Evolutionary conservation across 2,113 vertebrate genomes (phyloP), one percentile per base, ranked within the genome.

Genomic region (Suncus etruscus): DNA sequence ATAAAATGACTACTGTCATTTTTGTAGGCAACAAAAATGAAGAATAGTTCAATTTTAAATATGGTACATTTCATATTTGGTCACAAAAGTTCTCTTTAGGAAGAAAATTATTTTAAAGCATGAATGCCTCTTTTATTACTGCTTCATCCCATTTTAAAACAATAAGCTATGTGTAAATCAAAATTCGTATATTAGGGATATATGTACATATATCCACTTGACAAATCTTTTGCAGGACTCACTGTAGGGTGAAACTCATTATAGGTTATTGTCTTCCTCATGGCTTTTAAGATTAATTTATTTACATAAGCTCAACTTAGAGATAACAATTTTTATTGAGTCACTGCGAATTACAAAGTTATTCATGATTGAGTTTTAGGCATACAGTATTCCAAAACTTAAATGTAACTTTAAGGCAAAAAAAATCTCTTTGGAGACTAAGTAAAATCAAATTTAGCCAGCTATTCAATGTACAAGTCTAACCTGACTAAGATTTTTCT

Each of bases 251-350:
- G 39, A 16, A 16, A 86, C 65, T 88, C 12, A 48, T 39, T 86
- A 29, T 78, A 72, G 70, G 27, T 73, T 86, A 73, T 39, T 39
- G 11, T 85, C 78, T 78, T 92, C 79, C 75, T 83, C 45, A 8
- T 86, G 66, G 79, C 72, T 95, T 90, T 54, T 51, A 90, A 68
- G 24, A 86, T 94, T 83, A 90, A 90, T 80, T 87, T 69, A 90
- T 77, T 86, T 92, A 63, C 8, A 86, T 79, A 88, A 83, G 58
- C 68, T 72, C 75, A 93, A 72, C 32, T 69, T 68, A 82, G n/a
- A 54, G 74, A 32, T 74, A 93, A 86, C 58, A 47, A 39, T 88
- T 92, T 54, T 54, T 54, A 54, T 54, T 54, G 54, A 54, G 54
- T 54, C 54, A 54, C 11, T 54, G 39, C 39, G 54, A 54, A 54